phyloP scores from a whole-genome alignment of 1,140 invertebrate genomes.

The Drosophila willistoni region DNA sequence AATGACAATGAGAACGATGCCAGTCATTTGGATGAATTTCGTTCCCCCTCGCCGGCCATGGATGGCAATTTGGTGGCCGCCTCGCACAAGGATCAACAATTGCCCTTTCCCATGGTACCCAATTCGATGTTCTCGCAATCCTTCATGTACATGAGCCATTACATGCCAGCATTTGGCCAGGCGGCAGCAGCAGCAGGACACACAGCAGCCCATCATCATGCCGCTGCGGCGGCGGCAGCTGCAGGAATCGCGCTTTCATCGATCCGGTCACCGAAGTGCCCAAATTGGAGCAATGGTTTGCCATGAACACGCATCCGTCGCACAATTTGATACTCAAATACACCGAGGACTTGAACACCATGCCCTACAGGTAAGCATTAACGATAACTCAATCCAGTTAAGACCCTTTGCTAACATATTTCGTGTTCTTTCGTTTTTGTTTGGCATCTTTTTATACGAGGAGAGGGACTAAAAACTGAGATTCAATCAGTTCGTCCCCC shows the following conservation, averaged over 20 bases:
- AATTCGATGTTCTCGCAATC: conserved; percentile 93
- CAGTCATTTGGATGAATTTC: conserved; percentile 79
- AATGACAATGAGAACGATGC: conserved; percentile 81
- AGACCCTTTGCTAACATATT: too few species aligned
- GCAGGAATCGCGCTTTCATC: conserved; percentile 99
- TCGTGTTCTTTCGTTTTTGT: too few species aligned
- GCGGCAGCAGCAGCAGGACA: too few species aligned
- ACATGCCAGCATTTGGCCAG: conserved; percentile 86
- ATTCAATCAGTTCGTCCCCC: too few species aligned
- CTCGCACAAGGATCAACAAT: conserved; percentile 67
- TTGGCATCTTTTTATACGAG: too few species aligned
- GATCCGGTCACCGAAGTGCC: conserved; percentile 99
- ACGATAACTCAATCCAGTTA: too few species aligned
- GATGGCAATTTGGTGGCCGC: conserved; percentile 46
- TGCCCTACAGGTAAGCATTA: too few species aligned
- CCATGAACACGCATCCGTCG: conserved; percentile 98
- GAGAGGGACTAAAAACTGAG: too few species aligned
- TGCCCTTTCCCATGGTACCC: conserved; percentile 89
- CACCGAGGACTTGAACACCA: conserved; percentile 97
- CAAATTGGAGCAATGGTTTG: conserved; percentile 97
- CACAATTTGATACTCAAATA: conserved; percentile 98
- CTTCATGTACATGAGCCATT: conserved; percentile 96
- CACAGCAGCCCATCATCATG: too few species aligned
- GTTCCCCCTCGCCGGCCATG: conserved; percentile 76
- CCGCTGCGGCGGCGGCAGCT: too few species aligned